A percentile compares a stretch with the other conserved stretches of the same genome.
These are phyloP conservation scores for Myocastor coypus DNA, from an alignment of 2,113 vertebrate genomes.

Conservation along the genomic window DNA sequence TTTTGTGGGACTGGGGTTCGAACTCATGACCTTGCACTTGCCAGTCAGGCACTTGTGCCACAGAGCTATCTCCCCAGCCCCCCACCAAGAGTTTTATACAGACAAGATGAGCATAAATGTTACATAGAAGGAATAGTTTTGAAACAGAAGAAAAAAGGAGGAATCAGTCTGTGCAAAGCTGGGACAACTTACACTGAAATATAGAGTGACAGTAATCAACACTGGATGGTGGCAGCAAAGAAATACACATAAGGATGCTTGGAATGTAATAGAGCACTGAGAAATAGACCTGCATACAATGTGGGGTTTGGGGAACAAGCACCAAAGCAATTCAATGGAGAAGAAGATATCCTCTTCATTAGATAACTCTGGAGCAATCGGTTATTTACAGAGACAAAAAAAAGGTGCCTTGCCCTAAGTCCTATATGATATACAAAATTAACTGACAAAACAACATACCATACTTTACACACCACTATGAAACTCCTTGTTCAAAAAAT, in stretches of 20 bases:
- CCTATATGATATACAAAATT: not conserved
- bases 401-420: not conserved
- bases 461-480: not conserved
- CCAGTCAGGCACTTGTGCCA: too few relatives aligned
- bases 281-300: not conserved
- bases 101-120: slow-evolving; percentile 33
- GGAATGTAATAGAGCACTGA: not conserved
- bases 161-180: not conserved
- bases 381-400: not conserved
- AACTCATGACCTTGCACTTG: too few relatives aligned
- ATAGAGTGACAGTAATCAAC: not conserved
- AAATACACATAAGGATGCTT: not conserved
- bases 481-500: not conserved
- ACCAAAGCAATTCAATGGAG: not conserved
- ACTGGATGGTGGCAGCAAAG: not conserved
- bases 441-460: not conserved
- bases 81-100: slow-evolving; percentile 34
- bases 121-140: slow-evolving; percentile 42
- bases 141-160: slow-evolving; percentile 52
- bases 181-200: slow-evolving; percentile 2
- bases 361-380: not conserved
- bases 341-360: not conserved
- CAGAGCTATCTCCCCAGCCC: too few relatives aligned
- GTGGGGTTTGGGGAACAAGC: not conserved
- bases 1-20: too few relatives aligned